These are phyloP conservation scores for Myoxocephalus aenaeus DNA, from an alignment of 2,797 vertebrate genomes.

Conservation along the genomic window DNA sequence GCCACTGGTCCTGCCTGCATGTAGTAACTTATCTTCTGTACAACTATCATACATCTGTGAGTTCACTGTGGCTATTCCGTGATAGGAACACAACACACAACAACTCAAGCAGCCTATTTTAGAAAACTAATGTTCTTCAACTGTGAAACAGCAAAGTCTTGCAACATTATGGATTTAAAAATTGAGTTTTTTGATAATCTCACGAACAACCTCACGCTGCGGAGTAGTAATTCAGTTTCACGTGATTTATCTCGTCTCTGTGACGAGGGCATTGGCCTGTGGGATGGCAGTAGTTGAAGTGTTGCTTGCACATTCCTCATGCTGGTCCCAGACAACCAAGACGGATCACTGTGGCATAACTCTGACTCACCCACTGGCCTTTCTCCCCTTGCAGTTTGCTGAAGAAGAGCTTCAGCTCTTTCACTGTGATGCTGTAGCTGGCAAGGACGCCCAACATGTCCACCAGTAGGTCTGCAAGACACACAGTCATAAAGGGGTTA, in stretches of 20 bases:
- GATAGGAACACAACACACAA: background rate
- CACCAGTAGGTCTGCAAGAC: constrained; percentile 92
- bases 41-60: constrained; percentile 28
- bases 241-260: constrained; percentile 48
- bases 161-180: background rate
- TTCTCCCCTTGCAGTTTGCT: constrained; percentile 96
- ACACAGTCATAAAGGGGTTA: constrained; percentile 17
- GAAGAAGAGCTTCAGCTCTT: constrained; percentile 97
- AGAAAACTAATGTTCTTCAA: background rate
- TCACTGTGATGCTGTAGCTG: constrained; percentile 97
- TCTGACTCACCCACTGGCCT: constrained; percentile 93
- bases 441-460: constrained; percentile 97
- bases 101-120: background rate
- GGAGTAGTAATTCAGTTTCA: constrained; percentile 26
- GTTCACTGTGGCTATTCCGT: constrained; percentile 15
- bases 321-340: constrained; percentile 57
- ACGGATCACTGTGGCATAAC: constrained; percentile 46
- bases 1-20: constrained; percentile 38
- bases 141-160: too few relatives aligned
- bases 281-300: constrained; percentile 46
- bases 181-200: background rate
- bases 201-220: constrained; percentile 11
- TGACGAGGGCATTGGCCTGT: constrained; percentile 43
- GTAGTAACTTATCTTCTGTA: constrained; percentile 24
- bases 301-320: constrained; percentile 68